Conservation (phyloP, 2,888 invertebrate species). For the Andrena chrysosceles region DNA sequence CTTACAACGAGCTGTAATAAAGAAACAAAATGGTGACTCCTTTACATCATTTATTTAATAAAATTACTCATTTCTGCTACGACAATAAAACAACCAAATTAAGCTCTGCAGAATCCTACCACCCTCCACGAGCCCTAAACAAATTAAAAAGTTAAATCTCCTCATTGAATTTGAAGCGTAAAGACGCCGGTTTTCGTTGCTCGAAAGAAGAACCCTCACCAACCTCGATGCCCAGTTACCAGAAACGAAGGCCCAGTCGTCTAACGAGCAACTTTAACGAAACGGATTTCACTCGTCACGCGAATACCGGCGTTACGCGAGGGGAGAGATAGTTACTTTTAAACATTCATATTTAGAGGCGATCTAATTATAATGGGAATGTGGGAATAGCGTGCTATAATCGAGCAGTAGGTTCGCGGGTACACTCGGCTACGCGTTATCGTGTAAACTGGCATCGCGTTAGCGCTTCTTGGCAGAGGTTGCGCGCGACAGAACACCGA, state of each 20-base stretch:
- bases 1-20: not conserved
- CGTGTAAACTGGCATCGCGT: constrained; percentile 55
- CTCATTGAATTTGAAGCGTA: not conserved
- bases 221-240: not conserved
- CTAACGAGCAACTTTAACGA: constrained; percentile 25
- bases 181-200: not conserved
- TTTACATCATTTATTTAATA: no score
- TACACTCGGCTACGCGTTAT: constrained; percentile 45
- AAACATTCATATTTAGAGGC: constrained; percentile 44
- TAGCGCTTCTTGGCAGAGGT: constrained; percentile 53
- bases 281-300: constrained; percentile 33
- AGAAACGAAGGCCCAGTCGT: not conserved
- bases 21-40: not conserved
- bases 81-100: no score
- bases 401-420: constrained; percentile 28
- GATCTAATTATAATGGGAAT: constrained; percentile 57
- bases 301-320: constrained; percentile 26
- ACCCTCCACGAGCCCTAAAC: not conserved
- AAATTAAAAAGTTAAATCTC: not conserved
- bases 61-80: no score
- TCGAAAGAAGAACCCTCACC: not conserved
- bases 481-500: constrained; percentile 41
- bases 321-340: constrained; percentile 27
- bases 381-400: constrained; percentile 48
- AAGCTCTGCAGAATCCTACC: no score